Evolutionary conservation across 2,888 invertebrate species (phyloP).

Genomic region (Pristionchus arcanus): DNA sequence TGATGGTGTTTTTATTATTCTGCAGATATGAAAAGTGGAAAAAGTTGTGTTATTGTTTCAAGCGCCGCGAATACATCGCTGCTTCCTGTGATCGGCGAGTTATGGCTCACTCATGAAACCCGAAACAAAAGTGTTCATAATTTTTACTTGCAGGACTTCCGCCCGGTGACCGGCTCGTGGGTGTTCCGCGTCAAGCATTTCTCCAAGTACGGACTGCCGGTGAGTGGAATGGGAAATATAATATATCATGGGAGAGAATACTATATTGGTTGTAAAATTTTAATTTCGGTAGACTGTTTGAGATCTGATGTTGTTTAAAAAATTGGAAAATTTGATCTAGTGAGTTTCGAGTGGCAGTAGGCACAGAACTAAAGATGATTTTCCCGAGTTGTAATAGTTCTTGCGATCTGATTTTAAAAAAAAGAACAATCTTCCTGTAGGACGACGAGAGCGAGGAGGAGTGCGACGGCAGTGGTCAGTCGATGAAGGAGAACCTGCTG

Average conservation of each 20-base stretch:
- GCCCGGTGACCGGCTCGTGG: conserved; percentile 97
- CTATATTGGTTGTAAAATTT: no score
- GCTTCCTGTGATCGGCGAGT: no score
- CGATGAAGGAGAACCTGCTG: conserved; percentile 58
- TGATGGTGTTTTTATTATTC: no score
- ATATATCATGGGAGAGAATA: no score
- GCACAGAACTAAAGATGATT: not conserved
- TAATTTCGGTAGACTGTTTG: not conserved
- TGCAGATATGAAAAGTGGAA: no score
- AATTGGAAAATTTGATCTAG: not conserved
- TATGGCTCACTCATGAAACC: no score
- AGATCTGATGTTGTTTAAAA: not conserved
- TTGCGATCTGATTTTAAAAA: not conserved
- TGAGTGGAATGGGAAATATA: conserved; percentile 54
- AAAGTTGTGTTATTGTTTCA: no score
- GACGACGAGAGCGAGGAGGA: conserved; percentile 66
- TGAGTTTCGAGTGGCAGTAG: not conserved
- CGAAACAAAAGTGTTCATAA: not conserved
- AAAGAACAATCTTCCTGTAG: conserved; percentile 49
- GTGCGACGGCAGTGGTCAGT: conserved; percentile 45
- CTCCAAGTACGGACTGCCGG: conserved; percentile 81
- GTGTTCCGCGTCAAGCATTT: conserved; percentile 86
- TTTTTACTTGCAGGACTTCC: conserved; percentile 85
- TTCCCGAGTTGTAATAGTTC: not conserved
- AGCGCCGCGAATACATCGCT: not conserved